Evolutionary conservation across 2,797 vertebrate species (phyloP), one percentile per base, ranked within the genome.

Genomic region (Epinephelus awoara): DNA sequence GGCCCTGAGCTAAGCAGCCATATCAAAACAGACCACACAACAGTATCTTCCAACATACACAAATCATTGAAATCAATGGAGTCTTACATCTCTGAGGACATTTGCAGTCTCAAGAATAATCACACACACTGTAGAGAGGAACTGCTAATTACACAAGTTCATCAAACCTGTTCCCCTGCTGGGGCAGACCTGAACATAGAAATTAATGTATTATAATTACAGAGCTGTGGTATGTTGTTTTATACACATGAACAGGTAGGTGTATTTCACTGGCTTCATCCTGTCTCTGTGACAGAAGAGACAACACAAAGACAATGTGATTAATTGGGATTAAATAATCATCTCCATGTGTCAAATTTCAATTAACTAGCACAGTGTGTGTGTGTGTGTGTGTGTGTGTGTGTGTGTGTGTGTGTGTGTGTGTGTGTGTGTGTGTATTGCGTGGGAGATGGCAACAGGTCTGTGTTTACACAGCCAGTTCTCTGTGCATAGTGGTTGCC

Each of bases 391-490:
- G 46, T 67, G 13, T 75, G 51, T 52, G 21, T 65, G 19, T 69
- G 40, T 65, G 25, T 69, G 62, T 55, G 59, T 70, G 25, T 47
- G 49, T 62, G 54, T 50, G 49, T 56, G 47, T 67, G 47, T 61
- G 34, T 65, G 52, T 62, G 18, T 62, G 34, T 25, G 18, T 82
- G 49, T 79, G 61, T 63, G 42, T 67, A 44, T 18, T 77, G 57
- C 34, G 70, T 79, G 63, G 76, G 85, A 79, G 85, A 86, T 55
- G 61, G 88, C 87, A 94, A 93, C 90, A 93, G 89, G 90, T 94
- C 76, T 83, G 72, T 84, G 87, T 88, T 90, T 66, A 67, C 86
- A 42, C 62, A 64, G 46, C 67, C 40, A 27, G 64, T 77, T 90
- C 79, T 72, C 80, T 76, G 75, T 85, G 58, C 83, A 61, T 18